These are phyloP conservation scores for Pantherophis guttatus DNA, from an alignment of 2,113 vertebrate species.

Conservation along the genomic window DNA sequence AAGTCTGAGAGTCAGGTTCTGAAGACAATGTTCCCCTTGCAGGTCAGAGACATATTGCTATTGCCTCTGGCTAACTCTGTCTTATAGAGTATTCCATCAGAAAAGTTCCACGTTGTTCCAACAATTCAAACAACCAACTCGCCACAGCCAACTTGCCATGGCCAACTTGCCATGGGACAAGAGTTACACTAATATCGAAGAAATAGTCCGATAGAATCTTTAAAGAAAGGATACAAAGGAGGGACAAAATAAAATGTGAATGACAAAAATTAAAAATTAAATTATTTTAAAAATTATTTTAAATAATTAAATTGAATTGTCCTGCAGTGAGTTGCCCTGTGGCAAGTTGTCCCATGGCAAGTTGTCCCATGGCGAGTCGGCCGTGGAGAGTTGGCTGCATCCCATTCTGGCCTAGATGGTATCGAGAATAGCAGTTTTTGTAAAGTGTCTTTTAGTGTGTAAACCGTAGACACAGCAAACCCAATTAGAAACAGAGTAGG, in stretches of 20 bases:
- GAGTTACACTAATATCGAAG: not conserved
- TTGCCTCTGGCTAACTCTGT: too few relatives aligned
- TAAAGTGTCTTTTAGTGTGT: not conserved
- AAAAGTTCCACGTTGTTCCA: not conserved
- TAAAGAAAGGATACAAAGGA: not conserved
- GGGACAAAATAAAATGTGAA: not conserved
- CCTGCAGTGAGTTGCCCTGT: not conserved
- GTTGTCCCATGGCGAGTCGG: not conserved
- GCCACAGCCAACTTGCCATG: not conserved
- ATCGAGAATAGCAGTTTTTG: not conserved
- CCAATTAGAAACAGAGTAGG: not conserved
- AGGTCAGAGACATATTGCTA: not conserved
- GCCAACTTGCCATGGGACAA: not conserved
- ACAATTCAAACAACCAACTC: not conserved
- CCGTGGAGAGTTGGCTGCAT: not conserved
- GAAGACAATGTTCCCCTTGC: not conserved
- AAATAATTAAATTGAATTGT: not conserved
- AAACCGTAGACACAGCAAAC: not conserved
- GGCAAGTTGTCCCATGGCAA: not conserved
- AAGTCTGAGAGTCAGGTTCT: not conserved
- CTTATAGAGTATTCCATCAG: not conserved
- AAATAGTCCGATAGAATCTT: not conserved
- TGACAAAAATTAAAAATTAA: too few relatives aligned
- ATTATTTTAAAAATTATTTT: not conserved
- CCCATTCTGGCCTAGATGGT: not conserved